phyloP scores from a whole-genome alignment of 64 coral and sea anemone species.

The Cladopsammia gracilis region DNA sequence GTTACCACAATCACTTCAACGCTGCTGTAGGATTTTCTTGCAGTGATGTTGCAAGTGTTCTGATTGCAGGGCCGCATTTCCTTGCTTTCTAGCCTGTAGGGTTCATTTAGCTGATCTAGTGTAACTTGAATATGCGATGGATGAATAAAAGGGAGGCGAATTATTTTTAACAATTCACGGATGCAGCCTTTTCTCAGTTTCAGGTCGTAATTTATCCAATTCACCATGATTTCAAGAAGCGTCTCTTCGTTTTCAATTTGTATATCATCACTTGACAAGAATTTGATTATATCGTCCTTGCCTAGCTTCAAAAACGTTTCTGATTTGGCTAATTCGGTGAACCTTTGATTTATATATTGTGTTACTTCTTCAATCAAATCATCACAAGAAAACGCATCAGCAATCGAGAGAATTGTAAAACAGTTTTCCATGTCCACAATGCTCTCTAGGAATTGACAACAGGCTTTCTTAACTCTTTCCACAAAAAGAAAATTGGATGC shows the following conservation, averaged over 20 bases:
- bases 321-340: slow-evolving; percentile 68
- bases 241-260: slow-evolving; percentile 77
- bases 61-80: not conserved
- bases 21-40: slow-evolving; percentile 82
- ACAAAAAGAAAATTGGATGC: slow-evolving; percentile 91
- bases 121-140: not conserved
- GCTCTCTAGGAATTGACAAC: slow-evolving; percentile 79
- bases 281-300: slow-evolving; percentile 48
- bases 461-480: slow-evolving; percentile 53
- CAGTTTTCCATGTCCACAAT: slow-evolving; percentile 73
- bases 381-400: slow-evolving; percentile 78
- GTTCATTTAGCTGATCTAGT: not conserved
- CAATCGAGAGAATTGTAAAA: slow-evolving; percentile 75
- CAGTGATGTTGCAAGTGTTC: not conserved
- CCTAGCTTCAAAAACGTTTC: slow-evolving; percentile 63
- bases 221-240: slow-evolving; percentile 64
- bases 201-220: slow-evolving; percentile 75
- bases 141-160: slow-evolving; percentile 77
- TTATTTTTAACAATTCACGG: slow-evolving; percentile 43
- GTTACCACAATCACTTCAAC: slow-evolving; percentile 75
- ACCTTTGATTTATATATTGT: slow-evolving; percentile 65
- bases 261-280: slow-evolving; percentile 85
- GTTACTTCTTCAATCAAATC: slow-evolving; percentile 45
- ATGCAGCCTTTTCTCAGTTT: slow-evolving; percentile 50
- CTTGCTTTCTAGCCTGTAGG: not conserved